A percentile compares a stretch with the other conserved stretches of the same genome.
These are phyloP conservation scores for Percopsis omiscomaycus DNA, from an alignment of 2,797 vertebrate genomes.

Conservation along the genomic window DNA sequence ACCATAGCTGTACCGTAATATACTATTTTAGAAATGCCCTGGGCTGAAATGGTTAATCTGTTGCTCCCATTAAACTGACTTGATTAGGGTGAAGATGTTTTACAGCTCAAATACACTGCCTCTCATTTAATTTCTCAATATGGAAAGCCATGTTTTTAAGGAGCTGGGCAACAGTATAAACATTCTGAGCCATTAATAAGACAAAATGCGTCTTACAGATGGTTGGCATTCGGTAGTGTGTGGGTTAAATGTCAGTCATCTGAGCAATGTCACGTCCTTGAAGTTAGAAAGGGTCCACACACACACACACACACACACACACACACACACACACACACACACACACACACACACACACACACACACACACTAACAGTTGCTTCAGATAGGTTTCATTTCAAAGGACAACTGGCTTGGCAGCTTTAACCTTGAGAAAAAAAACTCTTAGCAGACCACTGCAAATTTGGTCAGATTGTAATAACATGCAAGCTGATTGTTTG, in stretches of 20 bases:
- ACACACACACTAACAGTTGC: slow-evolving; percentile 29
- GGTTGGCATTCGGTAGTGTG: slow-evolving; percentile 43
- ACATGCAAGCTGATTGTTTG: slow-evolving; percentile 38
- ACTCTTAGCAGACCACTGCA: slow-evolving; percentile 33
- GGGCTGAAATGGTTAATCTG: slow-evolving; percentile 3
- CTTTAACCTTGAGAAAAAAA: slow-evolving; percentile 47
- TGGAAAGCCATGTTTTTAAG: background rate
- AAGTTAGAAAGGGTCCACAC: slow-evolving; percentile 45
- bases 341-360: slow-evolving; percentile 13
- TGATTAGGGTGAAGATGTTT: background rate
- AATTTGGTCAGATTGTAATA: slow-evolving; percentile 38
- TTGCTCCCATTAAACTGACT: slow-evolving; percentile 1
- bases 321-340: slow-evolving; percentile 17
- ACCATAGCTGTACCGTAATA: background rate
- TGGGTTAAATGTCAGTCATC: slow-evolving; percentile 49
- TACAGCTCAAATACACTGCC: background rate
- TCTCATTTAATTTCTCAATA: background rate
- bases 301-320: slow-evolving; percentile 2
- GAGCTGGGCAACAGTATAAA: slow-evolving; percentile 3
- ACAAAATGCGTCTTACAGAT: slow-evolving; percentile 47
- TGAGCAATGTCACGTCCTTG: slow-evolving; percentile 52
- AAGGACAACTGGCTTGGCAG: slow-evolving; percentile 46
- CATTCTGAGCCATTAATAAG: slow-evolving; percentile 36
- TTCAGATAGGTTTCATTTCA: slow-evolving; percentile 37
- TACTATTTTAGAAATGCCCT: slow-evolving; percentile 2